These are phyloP conservation scores for Tiliqua scincoides DNA, from an alignment of 2,113 vertebrate species.

Conservation along the genomic window DNA sequence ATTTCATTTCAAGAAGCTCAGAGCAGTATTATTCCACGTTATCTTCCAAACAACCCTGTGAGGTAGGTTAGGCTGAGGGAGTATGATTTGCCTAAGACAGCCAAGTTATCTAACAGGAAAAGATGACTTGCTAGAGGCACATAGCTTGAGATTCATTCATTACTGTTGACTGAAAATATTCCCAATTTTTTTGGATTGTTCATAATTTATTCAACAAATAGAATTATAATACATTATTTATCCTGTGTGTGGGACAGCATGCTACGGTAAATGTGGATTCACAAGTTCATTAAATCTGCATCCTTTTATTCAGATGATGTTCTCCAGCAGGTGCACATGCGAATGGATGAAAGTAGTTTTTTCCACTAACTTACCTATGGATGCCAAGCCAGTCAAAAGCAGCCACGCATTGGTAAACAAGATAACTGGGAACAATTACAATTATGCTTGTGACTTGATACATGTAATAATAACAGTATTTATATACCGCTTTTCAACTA, in stretches of 20 bases:
- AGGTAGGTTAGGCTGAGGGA: background rate
- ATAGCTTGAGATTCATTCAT: background rate
- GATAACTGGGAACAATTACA: background rate
- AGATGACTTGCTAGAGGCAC: background rate
- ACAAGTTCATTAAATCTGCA: background rate
- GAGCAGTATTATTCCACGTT: background rate
- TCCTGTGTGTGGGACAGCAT: background rate
- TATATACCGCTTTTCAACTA: too few relatives aligned
- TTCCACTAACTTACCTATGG: background rate
- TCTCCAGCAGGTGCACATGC: background rate
- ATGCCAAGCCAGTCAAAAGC: background rate
- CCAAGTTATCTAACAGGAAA: background rate
- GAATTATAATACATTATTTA: background rate
- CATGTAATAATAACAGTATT: too few relatives aligned
- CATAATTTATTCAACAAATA: conserved; percentile 16
- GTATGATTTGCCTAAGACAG: background rate
- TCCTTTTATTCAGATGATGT: background rate
- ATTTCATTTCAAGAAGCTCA: background rate
- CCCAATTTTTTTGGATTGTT: conserved; percentile 5
- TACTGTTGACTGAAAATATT: background rate
- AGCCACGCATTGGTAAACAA: background rate
- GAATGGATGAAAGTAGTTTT: background rate
- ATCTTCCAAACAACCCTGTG: background rate
- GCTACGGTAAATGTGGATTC: background rate
- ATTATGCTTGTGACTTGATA: background rate